Evolutionary conservation across 2,113 vertebrate genomes (phyloP).

Genomic region (Buteo buteo): DNA sequence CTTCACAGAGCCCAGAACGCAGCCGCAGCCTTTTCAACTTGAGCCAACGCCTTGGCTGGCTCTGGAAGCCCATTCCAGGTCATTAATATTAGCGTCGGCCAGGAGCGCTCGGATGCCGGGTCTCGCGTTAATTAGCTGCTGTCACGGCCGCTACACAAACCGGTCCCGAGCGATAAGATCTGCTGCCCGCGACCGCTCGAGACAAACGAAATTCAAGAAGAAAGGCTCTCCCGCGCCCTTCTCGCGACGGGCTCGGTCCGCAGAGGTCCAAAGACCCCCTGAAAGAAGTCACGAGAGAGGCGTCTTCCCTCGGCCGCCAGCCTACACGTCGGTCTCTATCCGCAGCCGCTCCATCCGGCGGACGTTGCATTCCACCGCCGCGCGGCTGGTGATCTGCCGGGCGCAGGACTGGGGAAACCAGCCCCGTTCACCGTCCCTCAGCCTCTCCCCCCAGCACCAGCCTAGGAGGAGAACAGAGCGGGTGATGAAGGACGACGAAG

Average conservation of each 20-base stretch:
- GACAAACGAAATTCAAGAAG: accelerated
- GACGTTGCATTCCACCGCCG: constrained; percentile 81
- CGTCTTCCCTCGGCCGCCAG: accelerated
- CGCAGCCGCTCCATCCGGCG: constrained; percentile 90
- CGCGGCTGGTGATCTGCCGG: constrained; percentile 82
- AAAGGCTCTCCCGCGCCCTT: neutral
- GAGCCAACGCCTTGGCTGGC: neutral
- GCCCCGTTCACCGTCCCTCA: constrained; percentile 85
- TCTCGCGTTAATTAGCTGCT: neutral
- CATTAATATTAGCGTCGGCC: accelerated
- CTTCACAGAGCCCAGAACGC: neutral
- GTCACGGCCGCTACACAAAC: accelerated
- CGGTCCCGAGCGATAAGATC: accelerated
- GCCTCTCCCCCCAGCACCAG: constrained; percentile 85
- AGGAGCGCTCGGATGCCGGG: accelerated
- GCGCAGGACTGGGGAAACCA: constrained; percentile 89
- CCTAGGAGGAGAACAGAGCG: constrained; percentile 13
- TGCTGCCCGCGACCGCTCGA: accelerated
- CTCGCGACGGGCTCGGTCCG: accelerated
- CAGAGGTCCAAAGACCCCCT: neutral
- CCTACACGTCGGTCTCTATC: constrained; percentile 83
- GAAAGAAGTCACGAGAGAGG: accelerated
- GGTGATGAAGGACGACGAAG: accelerated
- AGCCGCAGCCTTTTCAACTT: neutral
- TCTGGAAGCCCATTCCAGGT: neutral